phyloP scores from a whole-genome alignment of 2,797 vertebrate species.

The Morus bassanus region DNA sequence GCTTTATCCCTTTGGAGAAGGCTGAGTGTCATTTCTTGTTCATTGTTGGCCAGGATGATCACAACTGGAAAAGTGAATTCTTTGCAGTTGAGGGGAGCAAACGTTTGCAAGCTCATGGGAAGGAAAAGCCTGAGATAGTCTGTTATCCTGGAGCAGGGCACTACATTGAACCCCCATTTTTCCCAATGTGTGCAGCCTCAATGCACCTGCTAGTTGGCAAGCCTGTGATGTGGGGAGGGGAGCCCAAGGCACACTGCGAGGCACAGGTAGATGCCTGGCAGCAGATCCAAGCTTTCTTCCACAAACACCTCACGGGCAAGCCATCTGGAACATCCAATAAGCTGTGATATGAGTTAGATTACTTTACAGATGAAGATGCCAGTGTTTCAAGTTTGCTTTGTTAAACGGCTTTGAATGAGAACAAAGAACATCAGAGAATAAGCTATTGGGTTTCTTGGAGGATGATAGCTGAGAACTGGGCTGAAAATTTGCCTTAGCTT shows the following conservation, averaged over 20 bases:
- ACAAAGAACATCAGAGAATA: background rate
- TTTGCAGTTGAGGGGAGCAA: constrained; percentile 80
- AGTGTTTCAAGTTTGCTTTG: background rate
- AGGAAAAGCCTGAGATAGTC: constrained; percentile 82
- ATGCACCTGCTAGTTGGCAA: constrained; percentile 71
- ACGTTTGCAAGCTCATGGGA: constrained; percentile 78
- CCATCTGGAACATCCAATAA: constrained; percentile 15
- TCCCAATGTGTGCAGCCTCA: constrained; percentile 78
- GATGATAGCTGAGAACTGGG: background rate
- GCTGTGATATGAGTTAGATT: constrained; percentile 31
- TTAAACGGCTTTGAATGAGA: background rate
- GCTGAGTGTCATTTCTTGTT: constrained; percentile 80
- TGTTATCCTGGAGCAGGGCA: constrained; percentile 86
- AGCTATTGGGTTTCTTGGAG: background rate
- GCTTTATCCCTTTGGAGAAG: constrained; percentile 82
- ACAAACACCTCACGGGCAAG: constrained; percentile 72
- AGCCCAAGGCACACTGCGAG: constrained; percentile 79
- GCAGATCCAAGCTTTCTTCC: constrained; percentile 83
- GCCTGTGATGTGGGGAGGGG: constrained; percentile 81
- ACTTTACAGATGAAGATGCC: background rate
- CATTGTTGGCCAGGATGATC: constrained; percentile 81
- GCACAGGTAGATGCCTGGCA: constrained; percentile 88
- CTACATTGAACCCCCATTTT: constrained; percentile 86
- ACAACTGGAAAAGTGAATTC: constrained; percentile 83
- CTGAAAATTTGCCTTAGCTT: background rate